Base-by-base conservation (phyloP, 2,797 vertebrate species). In the Chanos chanos region DNA sequence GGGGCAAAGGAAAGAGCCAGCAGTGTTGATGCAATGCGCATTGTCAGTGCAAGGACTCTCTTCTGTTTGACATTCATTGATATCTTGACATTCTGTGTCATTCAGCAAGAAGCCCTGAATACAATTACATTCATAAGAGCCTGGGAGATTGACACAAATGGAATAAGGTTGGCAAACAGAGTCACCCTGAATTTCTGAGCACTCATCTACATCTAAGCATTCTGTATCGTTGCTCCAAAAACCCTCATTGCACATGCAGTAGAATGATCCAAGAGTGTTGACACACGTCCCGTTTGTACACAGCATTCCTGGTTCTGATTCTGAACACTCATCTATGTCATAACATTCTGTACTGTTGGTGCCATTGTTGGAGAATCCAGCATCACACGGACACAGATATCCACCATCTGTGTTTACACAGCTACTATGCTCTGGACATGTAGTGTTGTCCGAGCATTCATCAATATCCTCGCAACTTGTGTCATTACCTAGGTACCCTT, bases 151-250 rank as follows among this genome's bases (percentile, higher is more conserved):
- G 31, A 86, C 21, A 13, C 92, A 93, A 12, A 71, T 79, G 12
- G 87, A 85, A 54, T 86, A 18, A 12, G 50, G 37, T 7, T 75
- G 78, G 61, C 92, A 93, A 15, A 71, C 54, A 1, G 86, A 81
- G 12, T 73, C 47, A 68, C 85, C 85, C 1, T 45, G 5, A 15
- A 61, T 56, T 31, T 52, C 21, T 1, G 75, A 64, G 66, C 92
- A 93, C 72, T 93, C 91, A 53, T 93, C 83, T 13, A 87, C 63
- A 70, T 93, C 91, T 13, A 83, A 1, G 28, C 91, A 93, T 44
- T 65, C 34, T 0, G 80, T 88, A 12, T 53, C 66, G 49, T 86
- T 90, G 57, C 77, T 85, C 75, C 72, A 68, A 76, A 90, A 92
- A 41, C 91, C 91, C 28, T 24, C 1, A 19, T 70, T 4, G 40